Evolutionary conservation across 2,797 vertebrate genomes (phyloP).

Genomic region (Hemitrygon akajei): DNA sequence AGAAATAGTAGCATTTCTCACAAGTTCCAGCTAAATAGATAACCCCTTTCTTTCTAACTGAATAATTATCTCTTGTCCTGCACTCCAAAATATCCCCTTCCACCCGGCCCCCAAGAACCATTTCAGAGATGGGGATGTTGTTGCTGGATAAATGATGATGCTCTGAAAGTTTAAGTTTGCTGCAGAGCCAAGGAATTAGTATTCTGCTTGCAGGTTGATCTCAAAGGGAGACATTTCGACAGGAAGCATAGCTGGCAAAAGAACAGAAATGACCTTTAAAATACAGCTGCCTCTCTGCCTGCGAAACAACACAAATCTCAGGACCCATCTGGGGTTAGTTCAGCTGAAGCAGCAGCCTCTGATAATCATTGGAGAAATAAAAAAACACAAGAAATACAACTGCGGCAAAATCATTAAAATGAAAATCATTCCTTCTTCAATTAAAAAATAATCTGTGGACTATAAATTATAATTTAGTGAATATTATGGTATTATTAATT

Average conservation of each 20-base stretch:
- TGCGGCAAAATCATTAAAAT: not conserved
- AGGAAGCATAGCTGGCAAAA: constrained; percentile 18
- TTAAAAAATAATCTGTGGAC: not conserved
- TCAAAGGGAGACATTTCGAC: not conserved
- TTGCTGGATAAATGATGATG: not conserved
- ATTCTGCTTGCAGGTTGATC: constrained; percentile 5
- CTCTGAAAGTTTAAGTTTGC: not conserved
- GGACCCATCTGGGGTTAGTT: not conserved
- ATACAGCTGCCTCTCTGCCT: constrained; percentile 12
- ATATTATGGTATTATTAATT: not conserved
- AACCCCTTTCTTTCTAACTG: not conserved
- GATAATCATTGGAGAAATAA: not conserved
- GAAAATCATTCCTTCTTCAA: not conserved
- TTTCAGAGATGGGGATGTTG: not conserved
- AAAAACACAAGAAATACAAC: not conserved
- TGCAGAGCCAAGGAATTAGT: not conserved
- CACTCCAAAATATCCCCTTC: not conserved
- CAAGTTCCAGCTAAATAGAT: not conserved
- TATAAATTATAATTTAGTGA: not conserved
- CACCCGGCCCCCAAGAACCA: not conserved
- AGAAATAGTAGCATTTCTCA: not conserved
- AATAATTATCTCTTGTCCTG: not conserved
- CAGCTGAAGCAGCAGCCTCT: no score
- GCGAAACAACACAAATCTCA: not conserved
- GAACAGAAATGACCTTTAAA: constrained; percentile 33